Conservation (phyloP, 2,797 vertebrate species). For the Bovichtus diacanthus region DNA sequence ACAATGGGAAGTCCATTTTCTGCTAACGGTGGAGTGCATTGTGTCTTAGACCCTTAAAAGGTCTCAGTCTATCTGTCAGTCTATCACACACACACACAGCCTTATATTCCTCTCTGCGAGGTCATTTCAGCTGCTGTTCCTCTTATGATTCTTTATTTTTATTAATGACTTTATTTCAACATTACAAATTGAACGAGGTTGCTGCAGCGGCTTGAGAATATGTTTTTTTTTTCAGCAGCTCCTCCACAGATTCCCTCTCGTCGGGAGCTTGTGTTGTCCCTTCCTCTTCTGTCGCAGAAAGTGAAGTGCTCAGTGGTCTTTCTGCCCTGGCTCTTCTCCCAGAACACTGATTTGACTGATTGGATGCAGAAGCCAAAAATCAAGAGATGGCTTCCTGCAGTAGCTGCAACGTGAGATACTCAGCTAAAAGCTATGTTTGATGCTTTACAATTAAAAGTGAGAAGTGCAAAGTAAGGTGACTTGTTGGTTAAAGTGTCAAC, state of each 20-base stretch:
- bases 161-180: conserved; percentile 47
- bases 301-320: conserved; percentile 64
- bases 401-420: conserved; percentile 13
- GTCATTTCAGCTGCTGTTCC: conserved; percentile 10
- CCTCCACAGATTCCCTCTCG: conserved; percentile 64
- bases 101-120: conserved; percentile 9
- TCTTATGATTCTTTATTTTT: conserved; percentile 43
- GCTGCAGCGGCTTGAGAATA: not conserved
- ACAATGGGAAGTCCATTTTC: conserved; percentile 47
- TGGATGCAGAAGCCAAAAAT: conserved; percentile 25
- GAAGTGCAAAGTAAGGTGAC: not conserved
- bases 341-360: conserved; percentile 64
- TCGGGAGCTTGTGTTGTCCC: conserved; percentile 25
- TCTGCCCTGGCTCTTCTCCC: conserved; percentile 28
- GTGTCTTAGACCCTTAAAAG: conserved; percentile 28
- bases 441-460: conserved; percentile 3
- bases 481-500: not conserved
- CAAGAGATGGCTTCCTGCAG: conserved; percentile 12
- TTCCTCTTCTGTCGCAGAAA: conserved; percentile 62
- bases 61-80: conserved; percentile 9
- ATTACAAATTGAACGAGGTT: conserved; percentile 39
- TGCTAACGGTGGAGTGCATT: conserved; percentile 14
- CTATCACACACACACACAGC: conserved; percentile 6
- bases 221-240: conserved; percentile 40
- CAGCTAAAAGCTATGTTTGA: conserved; percentile 4